phyloP scores from a whole-genome alignment of 2,113 vertebrate species.

The Anguilla rostrata region DNA sequence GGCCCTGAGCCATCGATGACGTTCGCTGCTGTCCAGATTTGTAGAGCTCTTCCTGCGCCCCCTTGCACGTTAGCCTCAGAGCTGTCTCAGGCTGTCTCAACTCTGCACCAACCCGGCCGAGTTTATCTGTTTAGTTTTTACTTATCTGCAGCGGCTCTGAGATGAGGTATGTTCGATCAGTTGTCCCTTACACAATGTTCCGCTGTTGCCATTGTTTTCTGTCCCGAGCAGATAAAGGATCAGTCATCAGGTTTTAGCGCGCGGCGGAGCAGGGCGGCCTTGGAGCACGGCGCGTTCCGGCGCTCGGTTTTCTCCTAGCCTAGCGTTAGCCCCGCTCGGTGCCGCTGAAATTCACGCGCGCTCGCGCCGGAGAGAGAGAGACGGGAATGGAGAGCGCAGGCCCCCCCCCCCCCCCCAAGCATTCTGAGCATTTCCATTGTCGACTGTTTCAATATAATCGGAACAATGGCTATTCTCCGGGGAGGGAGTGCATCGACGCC shows the following conservation, averaged over 20 bases:
- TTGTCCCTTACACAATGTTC: neutral
- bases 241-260: neutral
- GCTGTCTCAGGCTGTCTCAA: neutral
- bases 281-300: neutral
- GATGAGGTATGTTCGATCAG: too few species aligned
- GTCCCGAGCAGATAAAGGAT: neutral
- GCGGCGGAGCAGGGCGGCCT: neutral
- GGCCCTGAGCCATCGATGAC: neutral
- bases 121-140: neutral
- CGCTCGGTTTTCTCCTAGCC: neutral
- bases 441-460: slow-evolving; percentile 65
- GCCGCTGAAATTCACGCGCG: neutral
- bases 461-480: slow-evolving; percentile 68
- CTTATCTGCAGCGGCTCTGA: neutral
- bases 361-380: neutral
- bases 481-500: slow-evolving; percentile 64
- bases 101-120: neutral
- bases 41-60: neutral
- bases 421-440: slow-evolving; percentile 45
- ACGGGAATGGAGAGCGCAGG: neutral
- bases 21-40: neutral
- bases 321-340: neutral
- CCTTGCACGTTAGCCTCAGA: neutral
- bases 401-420: neutral
- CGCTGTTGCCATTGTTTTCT: neutral